Evolutionary conservation across 2,888 invertebrate genomes (phyloP).

Genomic region (Dastarcus helophoroides): DNA sequence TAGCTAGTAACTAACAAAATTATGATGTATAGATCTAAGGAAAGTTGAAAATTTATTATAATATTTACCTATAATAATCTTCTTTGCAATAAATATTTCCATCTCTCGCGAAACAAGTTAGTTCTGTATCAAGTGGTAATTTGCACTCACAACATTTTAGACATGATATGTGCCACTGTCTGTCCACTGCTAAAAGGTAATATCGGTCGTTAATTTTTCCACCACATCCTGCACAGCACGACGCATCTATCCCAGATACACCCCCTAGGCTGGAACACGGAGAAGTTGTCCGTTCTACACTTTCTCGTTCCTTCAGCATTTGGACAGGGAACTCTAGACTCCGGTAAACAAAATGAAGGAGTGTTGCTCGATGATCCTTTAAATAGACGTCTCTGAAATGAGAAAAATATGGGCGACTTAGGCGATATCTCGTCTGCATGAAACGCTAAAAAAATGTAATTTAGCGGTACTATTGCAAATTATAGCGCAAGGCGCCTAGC

Average conservation of each 20-base stretch:
- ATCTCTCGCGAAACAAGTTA: conserved; percentile 81
- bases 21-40: no score
- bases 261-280: conserved; percentile 36
- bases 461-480: no score
- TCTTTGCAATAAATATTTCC: conserved; percentile 90
- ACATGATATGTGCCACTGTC: conserved; percentile 82
- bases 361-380: no score
- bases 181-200: conserved; percentile 74
- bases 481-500: no score
- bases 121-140: conserved; percentile 70
- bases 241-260: conserved; percentile 30
- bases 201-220: conserved; percentile 50
- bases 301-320: conserved; percentile 60
- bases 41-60: no score
- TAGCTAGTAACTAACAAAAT: no score
- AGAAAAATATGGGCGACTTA: no score
- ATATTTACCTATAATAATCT: conserved; percentile 78
- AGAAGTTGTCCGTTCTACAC: conserved; percentile 40
- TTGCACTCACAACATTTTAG: conserved; percentile 78
- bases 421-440: no score
- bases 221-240: conserved; percentile 50
- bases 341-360: no score
- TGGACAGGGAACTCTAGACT: conserved; percentile 1
- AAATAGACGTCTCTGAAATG: no score
- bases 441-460: no score